Conservation (phyloP, 2,797 vertebrate genomes). For the Poeciliopsis presidionis region DNA sequence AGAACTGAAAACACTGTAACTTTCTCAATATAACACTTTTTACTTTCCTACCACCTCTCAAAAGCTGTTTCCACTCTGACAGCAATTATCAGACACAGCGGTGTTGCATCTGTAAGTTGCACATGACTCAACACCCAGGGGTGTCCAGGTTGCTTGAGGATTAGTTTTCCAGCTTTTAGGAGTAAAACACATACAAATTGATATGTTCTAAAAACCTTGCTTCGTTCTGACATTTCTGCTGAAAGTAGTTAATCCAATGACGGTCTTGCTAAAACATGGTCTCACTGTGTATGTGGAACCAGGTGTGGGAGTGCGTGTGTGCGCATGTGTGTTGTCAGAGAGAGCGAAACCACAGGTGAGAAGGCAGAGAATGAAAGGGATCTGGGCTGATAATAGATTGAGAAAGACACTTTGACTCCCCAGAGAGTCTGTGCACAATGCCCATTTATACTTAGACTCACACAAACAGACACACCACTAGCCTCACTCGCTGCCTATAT, state of each 20-base stretch:
- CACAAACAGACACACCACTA: constrained; percentile 13
- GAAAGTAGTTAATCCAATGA: constrained; percentile 27
- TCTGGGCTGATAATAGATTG: constrained; percentile 68
- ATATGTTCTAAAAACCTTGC: background rate
- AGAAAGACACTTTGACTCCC: constrained; percentile 68
- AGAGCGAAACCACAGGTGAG: constrained; percentile 49
- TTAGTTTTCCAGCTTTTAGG: constrained; percentile 6
- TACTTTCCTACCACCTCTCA: constrained; percentile 34
- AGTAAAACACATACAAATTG: constrained; percentile 4
- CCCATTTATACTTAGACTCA: constrained; percentile 27
- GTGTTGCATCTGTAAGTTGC: constrained; percentile 56
- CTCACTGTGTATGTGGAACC: constrained; percentile 5
- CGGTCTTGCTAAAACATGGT: constrained; percentile 17
- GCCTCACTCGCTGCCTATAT: constrained; percentile 35
- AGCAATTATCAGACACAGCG: constrained; percentile 63
- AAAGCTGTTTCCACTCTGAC: constrained; percentile 53
- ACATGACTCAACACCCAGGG: constrained; percentile 43
- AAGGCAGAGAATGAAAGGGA: constrained; percentile 56
- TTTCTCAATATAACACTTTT: constrained; percentile 17
- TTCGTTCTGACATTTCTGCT: background rate
- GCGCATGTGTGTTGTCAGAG: background rate
- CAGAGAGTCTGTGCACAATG: constrained; percentile 49
- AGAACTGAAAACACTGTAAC: constrained; percentile 14
- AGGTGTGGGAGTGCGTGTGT: background rate
- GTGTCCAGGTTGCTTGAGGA: constrained; percentile 26